Base-by-base conservation (phyloP, 2,113 vertebrate species). In the Shinisaurus crocodilurus region DNA sequence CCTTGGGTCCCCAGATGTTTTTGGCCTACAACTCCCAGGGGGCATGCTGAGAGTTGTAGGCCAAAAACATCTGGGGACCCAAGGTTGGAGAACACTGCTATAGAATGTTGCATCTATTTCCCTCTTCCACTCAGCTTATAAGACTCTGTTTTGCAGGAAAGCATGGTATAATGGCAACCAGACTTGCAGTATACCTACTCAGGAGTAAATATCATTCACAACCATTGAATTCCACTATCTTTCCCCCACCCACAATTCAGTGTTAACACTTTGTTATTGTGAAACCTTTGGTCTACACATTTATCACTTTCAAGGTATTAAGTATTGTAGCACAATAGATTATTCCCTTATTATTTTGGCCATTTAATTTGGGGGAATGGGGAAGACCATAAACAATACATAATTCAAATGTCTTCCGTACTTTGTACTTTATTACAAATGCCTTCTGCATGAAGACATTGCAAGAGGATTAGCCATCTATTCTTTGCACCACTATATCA, bases 371-470 rank as follows among this genome's bases (percentile, higher is more conserved):
- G 4, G 32, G 3, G 6, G 43, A 18, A 83, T 23, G 50, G 32
- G 29, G 16, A 84, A 63, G 89, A 93, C 45, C 5, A 43, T 92
- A 89, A 94, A 75, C 79, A 65, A 40, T 90, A 72, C 34, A 48
- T n/a, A 67, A 89, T 85, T 45, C 54, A 85, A 85, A 89, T 57
- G 10, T 34, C n/a, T n/a, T n/a, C n/a, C n/a, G n/a, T n/a, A n/a
- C n/a, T n/a, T n/a, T n/a, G 94, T 90, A 48, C 57, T 94, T 77
- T 93, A 90, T 90, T 92, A 63, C n/a, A 92, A 89, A 15, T 67
- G 57, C 37, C 93, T 95, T 95, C 48, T 77, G n/a, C 92, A 86
- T 91, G 91, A 97, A 90, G 67, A 76, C 45, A 88, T 74, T 94
- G 92, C 48, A 86, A 88, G 89, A 60, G 75, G 23, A 79, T 84